Base-by-base conservation (phyloP, 2,888 invertebrate species). In the Chrysotoxum bicinctum region DNA sequence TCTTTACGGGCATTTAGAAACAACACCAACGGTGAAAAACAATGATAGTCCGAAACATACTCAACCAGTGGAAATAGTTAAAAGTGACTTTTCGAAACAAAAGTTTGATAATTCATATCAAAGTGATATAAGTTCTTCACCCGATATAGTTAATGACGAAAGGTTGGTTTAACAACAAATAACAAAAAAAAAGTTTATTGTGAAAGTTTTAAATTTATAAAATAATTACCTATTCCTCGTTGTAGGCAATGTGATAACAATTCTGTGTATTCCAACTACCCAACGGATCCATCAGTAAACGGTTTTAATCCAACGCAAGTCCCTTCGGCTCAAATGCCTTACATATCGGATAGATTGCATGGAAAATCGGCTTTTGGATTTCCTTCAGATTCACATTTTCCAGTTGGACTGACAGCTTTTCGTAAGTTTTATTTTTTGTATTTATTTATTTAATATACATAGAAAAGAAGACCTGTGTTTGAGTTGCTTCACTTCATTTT, bases 1-100 rank as follows among this genome's bases (percentile, higher is more conserved):
- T 74, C 93, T 97, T 48, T 97, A 97, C 89, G 97, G 96, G 0
- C 95, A 96, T 88, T 92, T 96, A n/a, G 96, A 96, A 50, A 85
- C 81, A 26, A 66, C 68, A 12, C 26, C 81, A 54, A n/a, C 66
- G 21, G 76, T 77, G 32, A 69, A 56, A 43, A 48, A 76, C 21
- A 37, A 9, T 45, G 52, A 43, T n/a, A 75, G 32, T 68, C 50
- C 48, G 0, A 74, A 72, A 54, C 23, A 43, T 58, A 26, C 70
- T 21, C 70, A 35, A 23, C 10, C 43, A 48, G 19, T n/a, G n/a
- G 68, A 76, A 16, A 48, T 21, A 48, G n/a, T 43, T 3, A 75
- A 80, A 23, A 66, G 66, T 80, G 70, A 84, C 72, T 52, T 58
- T 30, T 21, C 50, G 14, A 73, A 21, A 45, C 43, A 73, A 45